A percentile compares a stretch with the other conserved stretches of the same genome.
Evolutionary conservation across 2,888 invertebrate species (phyloP).

Genomic region (Acronicta psi): DNA sequence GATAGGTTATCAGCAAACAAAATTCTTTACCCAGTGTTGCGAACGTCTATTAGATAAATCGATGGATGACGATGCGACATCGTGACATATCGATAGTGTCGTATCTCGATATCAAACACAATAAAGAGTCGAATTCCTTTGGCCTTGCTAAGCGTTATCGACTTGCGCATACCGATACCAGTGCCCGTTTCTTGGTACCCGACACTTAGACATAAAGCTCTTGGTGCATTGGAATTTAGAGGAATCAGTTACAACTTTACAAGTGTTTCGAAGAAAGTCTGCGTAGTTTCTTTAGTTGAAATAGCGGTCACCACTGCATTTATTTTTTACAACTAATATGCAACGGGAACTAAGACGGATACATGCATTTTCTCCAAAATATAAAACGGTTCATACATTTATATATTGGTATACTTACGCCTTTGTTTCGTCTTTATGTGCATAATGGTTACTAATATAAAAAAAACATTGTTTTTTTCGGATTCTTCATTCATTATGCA

Average conservation of each 20-base stretch:
- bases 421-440: too few species aligned
- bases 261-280: slow-evolving; percentile 44
- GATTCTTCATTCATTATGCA: slow-evolving; percentile 8
- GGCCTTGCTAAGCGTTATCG: slow-evolving; percentile 65
- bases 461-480: slow-evolving; percentile 11
- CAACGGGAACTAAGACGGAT: too few species aligned
- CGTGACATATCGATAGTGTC: slow-evolving; percentile 32
- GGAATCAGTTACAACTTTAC: slow-evolving; percentile 46
- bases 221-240: slow-evolving; percentile 50
- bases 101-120: slow-evolving; percentile 40
- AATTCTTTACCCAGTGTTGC: slow-evolving; percentile 8
- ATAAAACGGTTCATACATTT: too few species aligned
- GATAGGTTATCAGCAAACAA: slow-evolving; percentile 39
- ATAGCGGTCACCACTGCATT: neutral
- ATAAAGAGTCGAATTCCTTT: slow-evolving; percentile 64
- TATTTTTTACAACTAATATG: too few species aligned
- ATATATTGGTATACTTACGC: too few species aligned
- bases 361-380: too few species aligned
- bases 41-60: slow-evolving; percentile 30
- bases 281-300: slow-evolving; percentile 34
- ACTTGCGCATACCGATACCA: slow-evolving; percentile 64
- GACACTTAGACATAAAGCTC: slow-evolving; percentile 44
- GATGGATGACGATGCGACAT: slow-evolving; percentile 34
- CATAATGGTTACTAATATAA: slow-evolving; percentile 4
- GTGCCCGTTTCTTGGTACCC: slow-evolving; percentile 50